Base-by-base conservation (phyloP, 1,140 invertebrate genomes). In the Microvelia longipes region DNA sequence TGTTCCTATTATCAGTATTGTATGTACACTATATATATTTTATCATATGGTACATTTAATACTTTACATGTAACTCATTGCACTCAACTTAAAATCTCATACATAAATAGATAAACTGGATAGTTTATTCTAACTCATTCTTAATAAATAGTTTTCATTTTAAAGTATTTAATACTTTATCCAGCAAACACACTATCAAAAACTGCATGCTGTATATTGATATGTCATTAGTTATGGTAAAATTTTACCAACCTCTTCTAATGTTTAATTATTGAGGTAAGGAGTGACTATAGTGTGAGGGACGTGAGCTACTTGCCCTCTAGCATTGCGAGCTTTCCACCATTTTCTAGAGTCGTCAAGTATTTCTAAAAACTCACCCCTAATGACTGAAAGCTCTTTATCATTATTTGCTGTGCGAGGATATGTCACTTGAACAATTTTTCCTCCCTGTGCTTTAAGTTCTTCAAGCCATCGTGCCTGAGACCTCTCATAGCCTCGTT, bases 361-460 rank as follows among this genome's bases (percentile, higher is more conserved):
- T 61, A 97, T 93, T 86, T 98, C 94, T 25, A 99, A 81, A 78
- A 92, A 94, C 82, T 99, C 96, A 73, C 96, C 96, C 73, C 95
- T 86, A 35, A 92, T 87, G 0, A 99, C 95, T 25, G 92, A 96
- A 68, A 99, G 83, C 79, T 99, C 97, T 80, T 99, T 99, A 78
- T 96, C 89, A 79, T 99, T 98, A 81, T 97, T 96, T n/a, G 93
- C 94, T 2, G 93, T 94, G 72, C 94, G 83, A 0, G 94, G 94
- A 81, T 96, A 96, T 35, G 93, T 94, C 27, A 97, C 95, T 79
- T 93, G 88, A 35, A 96, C 93, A 68, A 96, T 86, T 78, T 92
- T 90, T 13, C 88, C 88, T 67, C 90, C 87, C 68, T 86, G 80
- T 15, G 85, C 80, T 67, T 87, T 79, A n/a, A 93, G 82, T 30